Percentiles rank a stretch among this genome's conserved stretches.
Evolutionary conservation across 2,888 invertebrate genomes (phyloP).

Genomic region (Rhimphoctona megacephalus): DNA sequence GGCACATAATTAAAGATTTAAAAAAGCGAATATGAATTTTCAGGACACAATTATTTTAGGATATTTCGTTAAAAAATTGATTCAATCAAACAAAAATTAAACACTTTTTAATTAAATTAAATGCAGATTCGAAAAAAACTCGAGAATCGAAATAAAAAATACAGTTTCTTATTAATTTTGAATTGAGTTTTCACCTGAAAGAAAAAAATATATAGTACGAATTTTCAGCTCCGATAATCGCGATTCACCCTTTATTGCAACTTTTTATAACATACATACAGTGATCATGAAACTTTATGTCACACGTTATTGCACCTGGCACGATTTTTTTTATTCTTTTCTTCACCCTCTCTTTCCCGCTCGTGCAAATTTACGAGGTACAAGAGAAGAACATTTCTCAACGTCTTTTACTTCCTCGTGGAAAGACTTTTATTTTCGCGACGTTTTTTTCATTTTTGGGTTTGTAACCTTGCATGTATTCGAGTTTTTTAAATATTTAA

Average conservation of each 20-base stretch:
- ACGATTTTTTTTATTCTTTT: constrained; percentile 20
- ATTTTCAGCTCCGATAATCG: constrained; percentile 26
- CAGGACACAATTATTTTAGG: neutral
- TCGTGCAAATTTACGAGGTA: constrained; percentile 31
- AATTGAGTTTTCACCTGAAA: neutral
- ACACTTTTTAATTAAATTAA: neutral
- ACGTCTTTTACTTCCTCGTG: neutral
- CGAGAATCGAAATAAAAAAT: neutral
- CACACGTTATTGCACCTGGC: constrained; percentile 52
- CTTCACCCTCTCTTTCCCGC: neutral
- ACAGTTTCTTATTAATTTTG: neutral
- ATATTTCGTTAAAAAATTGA: neutral
- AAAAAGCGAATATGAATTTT: neutral
- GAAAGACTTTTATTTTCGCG: neutral
- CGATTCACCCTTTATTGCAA: constrained; percentile 33
- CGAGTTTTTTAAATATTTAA: neutral
- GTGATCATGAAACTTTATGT: constrained; percentile 57
- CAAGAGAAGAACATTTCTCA: constrained; percentile 12
- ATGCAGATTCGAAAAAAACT: neutral
- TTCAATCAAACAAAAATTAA: neutral
- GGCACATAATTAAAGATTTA: neutral
- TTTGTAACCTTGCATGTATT: neutral
- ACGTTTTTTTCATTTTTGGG: neutral
- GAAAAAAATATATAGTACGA: neutral
- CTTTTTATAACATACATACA: neutral